Base-by-base conservation (phyloP, 2,113 vertebrate genomes). In the Scomber colias region DNA sequence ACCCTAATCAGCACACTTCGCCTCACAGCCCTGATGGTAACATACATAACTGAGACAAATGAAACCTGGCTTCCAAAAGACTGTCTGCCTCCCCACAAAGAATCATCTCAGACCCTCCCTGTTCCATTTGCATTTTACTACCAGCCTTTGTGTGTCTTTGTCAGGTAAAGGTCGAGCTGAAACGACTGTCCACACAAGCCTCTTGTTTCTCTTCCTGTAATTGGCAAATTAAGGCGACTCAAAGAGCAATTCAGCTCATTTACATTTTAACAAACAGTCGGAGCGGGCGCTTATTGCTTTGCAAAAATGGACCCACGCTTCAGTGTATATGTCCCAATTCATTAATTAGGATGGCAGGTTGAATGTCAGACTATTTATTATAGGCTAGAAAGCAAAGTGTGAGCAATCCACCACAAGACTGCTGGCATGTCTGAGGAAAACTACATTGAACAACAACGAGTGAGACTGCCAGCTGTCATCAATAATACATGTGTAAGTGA, bases 401-500 rank as follows among this genome's bases (percentile, higher is more conserved):
- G 62, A 65, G 61, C 57, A 60, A 40, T 59, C 63, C 10, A 2
- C 50, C 35, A 64, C n/a, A 69, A 60, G 19, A 74, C 44, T 27
- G 75, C 68, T 70, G 7, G 66, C 53, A 50, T 5, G 15, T n/a
- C 72, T 55, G 53, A 64, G 46, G 19, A 15, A n/a, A 49, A 35
- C 64, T 74, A 55, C 49, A 69, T 64, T 40, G 57, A 82, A 56
- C 30, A 53, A 65, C 44, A 63, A 40, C 19, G 7, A 54, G 17
- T 21, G 49, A 71, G 49, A 50, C 66, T n/a, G 57, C 50, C 61
- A 40, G 57, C 2, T 2, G 46, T 53, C 77, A 84, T 86, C 55
- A 84, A 84, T 84, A 72, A 81, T 70, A 50, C 8, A 83, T 11
- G 63, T 12, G 77, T 56, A 54, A 81, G 14, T 76, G 75, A 84